These are phyloP conservation scores for Piezodorus guildinii DNA, from an alignment of 1,140 invertebrate species.

Conservation along the genomic window DNA sequence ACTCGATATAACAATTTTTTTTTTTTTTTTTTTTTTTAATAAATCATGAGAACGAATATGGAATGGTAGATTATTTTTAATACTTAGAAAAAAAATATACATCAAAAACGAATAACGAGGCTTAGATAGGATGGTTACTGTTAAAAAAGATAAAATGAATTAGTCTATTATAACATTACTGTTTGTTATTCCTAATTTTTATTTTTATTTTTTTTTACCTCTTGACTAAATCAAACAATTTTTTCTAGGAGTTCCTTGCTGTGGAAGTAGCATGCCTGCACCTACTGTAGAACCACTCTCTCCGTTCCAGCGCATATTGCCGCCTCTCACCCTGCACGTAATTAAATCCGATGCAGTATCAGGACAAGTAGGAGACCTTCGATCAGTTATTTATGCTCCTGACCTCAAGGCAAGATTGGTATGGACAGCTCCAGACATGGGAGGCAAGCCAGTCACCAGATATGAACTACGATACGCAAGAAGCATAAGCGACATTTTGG, in stretches of 20 bases:
- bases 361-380: conserved; percentile 39
- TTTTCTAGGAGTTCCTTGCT: conserved; percentile 33
- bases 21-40: too few relatives aligned
- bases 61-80: too few relatives aligned
- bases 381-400: conserved; percentile 32
- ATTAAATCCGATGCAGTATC: conserved; percentile 34
- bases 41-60: too few relatives aligned
- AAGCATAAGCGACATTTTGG: conserved; percentile 36
- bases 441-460: conserved; percentile 35
- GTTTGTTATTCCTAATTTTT: too few relatives aligned
- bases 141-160: too few relatives aligned
- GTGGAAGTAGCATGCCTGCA: conserved; percentile 37
- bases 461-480: conserved; percentile 40
- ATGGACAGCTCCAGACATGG: conserved; percentile 45
- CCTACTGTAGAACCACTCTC: conserved; percentile 34
- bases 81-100: too few relatives aligned
- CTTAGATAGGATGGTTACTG: too few relatives aligned
- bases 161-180: too few relatives aligned
- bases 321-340: conserved; percentile 34
- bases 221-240: not conserved
- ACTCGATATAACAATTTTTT: too few relatives aligned
- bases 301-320: conserved; percentile 38
- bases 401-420: conserved; percentile 36
- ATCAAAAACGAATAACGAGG: too few relatives aligned
- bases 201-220: not conserved